Percentiles rank a stretch among this genome's conserved stretches.
These are phyloP conservation scores for Drosophila parthenogenetica DNA, from an alignment of 2,888 invertebrate genomes.

Conservation along the genomic window DNA sequence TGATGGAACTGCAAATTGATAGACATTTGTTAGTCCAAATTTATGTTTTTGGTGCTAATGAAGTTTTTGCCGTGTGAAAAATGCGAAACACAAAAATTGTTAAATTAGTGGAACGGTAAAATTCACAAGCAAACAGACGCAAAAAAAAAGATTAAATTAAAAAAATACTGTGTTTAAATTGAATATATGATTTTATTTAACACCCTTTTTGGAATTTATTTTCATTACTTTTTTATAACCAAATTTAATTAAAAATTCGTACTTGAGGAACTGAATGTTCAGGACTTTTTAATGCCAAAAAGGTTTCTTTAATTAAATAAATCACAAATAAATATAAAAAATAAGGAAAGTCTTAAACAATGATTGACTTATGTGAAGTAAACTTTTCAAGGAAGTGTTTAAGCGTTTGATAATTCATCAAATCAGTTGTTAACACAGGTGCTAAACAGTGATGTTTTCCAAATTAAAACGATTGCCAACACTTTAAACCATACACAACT, in stretches of 20 bases:
- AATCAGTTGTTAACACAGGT: slow-evolving; percentile 6
- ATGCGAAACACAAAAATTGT: slow-evolving; percentile 17
- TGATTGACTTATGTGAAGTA: no score
- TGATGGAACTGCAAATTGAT: slow-evolving; percentile 46
- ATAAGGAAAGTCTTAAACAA: no score
- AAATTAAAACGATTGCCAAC: slow-evolving; percentile 15
- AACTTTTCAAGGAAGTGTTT: neutral
- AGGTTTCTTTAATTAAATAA: no score
- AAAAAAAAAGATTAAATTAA: slow-evolving; percentile 17
- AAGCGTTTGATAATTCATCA: neutral
- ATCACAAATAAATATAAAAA: no score
- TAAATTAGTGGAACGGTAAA: slow-evolving; percentile 62
- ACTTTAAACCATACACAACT: slow-evolving; percentile 4
- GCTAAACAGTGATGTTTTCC: neutral
- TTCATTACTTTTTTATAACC: no score
- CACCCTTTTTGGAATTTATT: no score
- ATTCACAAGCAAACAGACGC: slow-evolving; percentile 14
- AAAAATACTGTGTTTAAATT: slow-evolving; percentile 5
- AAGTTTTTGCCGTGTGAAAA: slow-evolving; percentile 40
- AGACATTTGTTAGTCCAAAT: slow-evolving; percentile 27
- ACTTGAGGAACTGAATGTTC: no score
- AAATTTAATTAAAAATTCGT: no score
- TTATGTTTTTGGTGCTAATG: slow-evolving; percentile 61
- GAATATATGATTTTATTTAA: no score
- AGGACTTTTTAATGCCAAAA: no score